Base-by-base conservation (phyloP, 2,797 vertebrate genomes). In the Nyctibius grandis region DNA sequence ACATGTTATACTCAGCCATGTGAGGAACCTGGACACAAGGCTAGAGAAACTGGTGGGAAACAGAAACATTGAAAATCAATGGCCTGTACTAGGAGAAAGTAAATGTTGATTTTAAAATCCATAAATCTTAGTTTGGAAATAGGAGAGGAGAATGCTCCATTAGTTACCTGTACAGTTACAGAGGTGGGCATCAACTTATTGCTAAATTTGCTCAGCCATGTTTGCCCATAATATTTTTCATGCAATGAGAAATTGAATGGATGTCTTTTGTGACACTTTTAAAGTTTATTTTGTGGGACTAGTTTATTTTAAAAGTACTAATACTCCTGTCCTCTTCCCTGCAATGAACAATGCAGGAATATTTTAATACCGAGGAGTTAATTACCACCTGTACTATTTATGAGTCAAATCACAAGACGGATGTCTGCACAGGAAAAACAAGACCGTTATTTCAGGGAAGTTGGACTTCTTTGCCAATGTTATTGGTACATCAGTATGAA, bases 331-430 rank as follows among this genome's bases (percentile, higher is more conserved):
- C 33, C 47, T 93, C 28, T 29, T 89, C 51, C 65, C 59, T 88
- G 57, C 78, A 93, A 91, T 86, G 84, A 96, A 92, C 56, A 94
- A 70, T 67, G 48, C 53, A n/a, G 26, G 67, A 81, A 86, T 95
- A 92, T 88, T 92, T 96, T 97, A 85, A 88, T 86, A 90, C 28
- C 74, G 60, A 76, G 68, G 53, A 79, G 47, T 92, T 97, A 96
- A 96, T 96, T 91, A 93, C 76, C 78, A 78, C 91, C 60, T 90
- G 60, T 63, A 76, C 31, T 5, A 60, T 95, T 93, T 92, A 92
- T 72, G 47, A 78, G 56, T 89, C 44, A 76, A 91, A 93, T 84
- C 54, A 84, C 54, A 48, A 53, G 65, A 67, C 15, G 19, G 17
- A 5, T n/a, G 56, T 87, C 65, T 70, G 63, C 50, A 72, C 33